These are phyloP conservation scores for Montipora sp. DNA, from an alignment of 64 coral and sea anemone genomes.

Conservation along the genomic window DNA sequence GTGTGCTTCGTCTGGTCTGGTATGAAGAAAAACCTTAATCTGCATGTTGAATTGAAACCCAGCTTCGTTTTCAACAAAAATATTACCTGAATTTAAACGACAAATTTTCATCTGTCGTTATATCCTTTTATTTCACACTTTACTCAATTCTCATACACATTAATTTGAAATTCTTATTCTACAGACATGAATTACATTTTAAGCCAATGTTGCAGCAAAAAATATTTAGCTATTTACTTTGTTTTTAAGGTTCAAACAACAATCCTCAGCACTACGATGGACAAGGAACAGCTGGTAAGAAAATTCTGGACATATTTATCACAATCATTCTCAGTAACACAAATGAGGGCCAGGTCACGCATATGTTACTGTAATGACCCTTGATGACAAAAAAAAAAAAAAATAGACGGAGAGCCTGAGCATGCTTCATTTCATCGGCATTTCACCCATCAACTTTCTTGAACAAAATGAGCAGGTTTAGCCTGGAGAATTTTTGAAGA, in stretches of 20 bases:
- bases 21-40: neutral
- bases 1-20: constrained; percentile 48
- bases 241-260: constrained; percentile 11
- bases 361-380: neutral
- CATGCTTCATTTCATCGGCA: too few species aligned
- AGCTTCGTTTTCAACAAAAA: neutral
- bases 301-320: neutral
- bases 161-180: neutral
- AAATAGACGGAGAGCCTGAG: neutral
- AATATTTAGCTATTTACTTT: neutral
- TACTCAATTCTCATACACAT: neutral
- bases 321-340: neutral
- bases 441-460: neutral
- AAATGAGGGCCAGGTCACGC: neutral
- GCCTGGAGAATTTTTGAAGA: too few species aligned
- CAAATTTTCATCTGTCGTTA: neutral
- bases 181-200: neutral
- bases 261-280: neutral
- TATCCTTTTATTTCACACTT: constrained; percentile 1
- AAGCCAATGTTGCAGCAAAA: neutral
- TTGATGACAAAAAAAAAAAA: neutral
- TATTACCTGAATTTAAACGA: neutral
- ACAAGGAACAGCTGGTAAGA: constrained; percentile 9
- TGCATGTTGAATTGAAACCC: neutral
- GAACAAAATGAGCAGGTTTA: too few species aligned